A percentile compares a stretch with the other conserved stretches of the same genome.
phyloP scores from a whole-genome alignment of 2,113 vertebrate genomes.

The Semnornis frantzii region DNA sequence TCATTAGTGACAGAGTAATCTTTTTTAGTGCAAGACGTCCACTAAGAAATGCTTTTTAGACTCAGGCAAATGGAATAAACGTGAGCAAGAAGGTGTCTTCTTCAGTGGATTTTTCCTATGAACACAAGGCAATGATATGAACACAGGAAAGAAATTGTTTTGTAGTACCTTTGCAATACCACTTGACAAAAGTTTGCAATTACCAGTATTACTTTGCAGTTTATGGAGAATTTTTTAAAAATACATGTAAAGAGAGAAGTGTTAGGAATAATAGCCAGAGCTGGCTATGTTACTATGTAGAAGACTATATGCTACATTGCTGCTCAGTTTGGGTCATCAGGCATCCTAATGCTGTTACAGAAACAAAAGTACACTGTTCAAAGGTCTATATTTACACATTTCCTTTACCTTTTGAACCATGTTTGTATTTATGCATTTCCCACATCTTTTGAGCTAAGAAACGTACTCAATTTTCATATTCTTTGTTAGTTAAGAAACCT shows the following conservation, averaged over 20 bases:
- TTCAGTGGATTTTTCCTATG: constrained; percentile 5
- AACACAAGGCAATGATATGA: neutral
- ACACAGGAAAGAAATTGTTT: neutral
- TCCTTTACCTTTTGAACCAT: neutral
- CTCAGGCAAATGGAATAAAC: neutral
- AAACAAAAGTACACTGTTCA: neutral
- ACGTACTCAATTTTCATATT: neutral
- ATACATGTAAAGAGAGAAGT: neutral
- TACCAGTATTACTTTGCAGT: neutral
- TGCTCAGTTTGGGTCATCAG: neutral
- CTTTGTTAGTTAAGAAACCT: neutral
- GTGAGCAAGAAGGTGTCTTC: constrained; percentile 24
- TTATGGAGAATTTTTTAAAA: neutral
- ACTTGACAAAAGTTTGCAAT: neutral
- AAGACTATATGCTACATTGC: neutral
- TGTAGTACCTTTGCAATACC: neutral
- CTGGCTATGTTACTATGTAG: neutral
- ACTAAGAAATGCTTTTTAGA: neutral
- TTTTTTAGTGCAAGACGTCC: constrained; percentile 27
- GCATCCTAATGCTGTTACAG: neutral
- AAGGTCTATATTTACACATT: neutral
- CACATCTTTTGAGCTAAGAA: neutral
- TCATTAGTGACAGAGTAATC: neutral
- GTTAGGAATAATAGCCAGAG: neutral
- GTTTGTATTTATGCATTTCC: neutral